Conservation (phyloP, 2,113 vertebrate genomes). For the Rhadina sibilatrix region DNA sequence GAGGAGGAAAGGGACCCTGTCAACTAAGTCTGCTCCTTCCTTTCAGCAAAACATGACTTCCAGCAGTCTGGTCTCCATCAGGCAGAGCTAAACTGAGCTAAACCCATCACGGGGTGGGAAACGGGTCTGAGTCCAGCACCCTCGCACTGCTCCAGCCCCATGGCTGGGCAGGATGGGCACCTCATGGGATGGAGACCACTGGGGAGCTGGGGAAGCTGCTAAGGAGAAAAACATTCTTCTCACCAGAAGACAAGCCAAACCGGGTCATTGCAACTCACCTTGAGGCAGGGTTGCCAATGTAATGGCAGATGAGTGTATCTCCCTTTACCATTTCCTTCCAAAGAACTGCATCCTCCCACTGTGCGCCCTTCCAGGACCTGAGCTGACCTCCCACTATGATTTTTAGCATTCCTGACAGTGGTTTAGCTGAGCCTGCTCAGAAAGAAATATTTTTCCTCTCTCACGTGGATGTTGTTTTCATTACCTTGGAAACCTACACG, state of each 20-base stretch:
- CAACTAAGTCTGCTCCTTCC: neutral
- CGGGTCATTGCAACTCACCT: neutral
- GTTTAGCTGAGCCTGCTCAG: neutral
- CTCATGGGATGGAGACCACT: accelerated
- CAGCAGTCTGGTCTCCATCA: neutral
- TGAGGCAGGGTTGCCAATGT: neutral
- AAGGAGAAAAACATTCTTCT: neutral
- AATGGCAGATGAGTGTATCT: neutral
- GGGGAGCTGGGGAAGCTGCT: neutral
- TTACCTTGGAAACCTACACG: neutral
- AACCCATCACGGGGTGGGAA: neutral
- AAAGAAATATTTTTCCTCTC: constrained; percentile 13
- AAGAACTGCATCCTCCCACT: neutral
- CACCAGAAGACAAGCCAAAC: neutral
- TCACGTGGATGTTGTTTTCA: neutral
- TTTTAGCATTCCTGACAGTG: constrained; percentile 49
- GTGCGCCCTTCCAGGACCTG: accelerated
- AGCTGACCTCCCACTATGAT: constrained; percentile 3
- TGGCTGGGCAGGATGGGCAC: accelerated
- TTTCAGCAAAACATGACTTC: neutral
- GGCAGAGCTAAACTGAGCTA: neutral
- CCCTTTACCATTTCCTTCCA: neutral
- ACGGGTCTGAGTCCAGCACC: neutral
- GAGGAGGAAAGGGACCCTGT: neutral
- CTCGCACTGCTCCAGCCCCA: accelerated